These are phyloP conservation scores for Sclerurus mexicanus DNA, from an alignment of 2,113 vertebrate genomes.

Conservation along the genomic window DNA sequence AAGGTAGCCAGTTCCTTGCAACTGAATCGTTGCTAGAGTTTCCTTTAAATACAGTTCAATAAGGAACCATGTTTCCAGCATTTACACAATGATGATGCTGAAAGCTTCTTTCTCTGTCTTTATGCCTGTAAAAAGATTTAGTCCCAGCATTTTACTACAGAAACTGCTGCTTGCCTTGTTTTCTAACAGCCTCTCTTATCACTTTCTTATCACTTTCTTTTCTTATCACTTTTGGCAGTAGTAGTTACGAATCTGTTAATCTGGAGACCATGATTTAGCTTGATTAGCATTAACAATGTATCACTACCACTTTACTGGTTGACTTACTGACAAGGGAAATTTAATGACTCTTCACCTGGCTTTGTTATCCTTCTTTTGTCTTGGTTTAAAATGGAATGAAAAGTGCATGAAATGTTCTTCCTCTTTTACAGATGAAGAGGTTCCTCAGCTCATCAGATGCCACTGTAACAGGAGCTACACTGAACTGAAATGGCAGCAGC, in stretches of 20 bases:
- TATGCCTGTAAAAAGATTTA: not conserved
- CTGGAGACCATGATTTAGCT: not conserved
- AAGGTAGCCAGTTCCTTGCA: not conserved
- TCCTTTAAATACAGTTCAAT: not conserved
- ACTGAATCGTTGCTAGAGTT: not conserved
- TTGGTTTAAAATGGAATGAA: not conserved
- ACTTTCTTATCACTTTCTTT: not conserved
- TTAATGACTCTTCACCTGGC: conserved; percentile 21
- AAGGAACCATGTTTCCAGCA: not conserved
- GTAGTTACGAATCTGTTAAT: not conserved
- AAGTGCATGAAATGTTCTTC: not conserved
- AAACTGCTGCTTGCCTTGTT: not conserved
- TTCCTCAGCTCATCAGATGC: not conserved
- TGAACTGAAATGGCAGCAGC: not conserved
- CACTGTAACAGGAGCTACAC: not conserved
- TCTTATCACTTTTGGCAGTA: not conserved
- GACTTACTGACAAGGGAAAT: conserved; percentile 1
- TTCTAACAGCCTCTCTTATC: not conserved
- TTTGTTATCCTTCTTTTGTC: conserved; percentile 15
- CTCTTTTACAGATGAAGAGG: not conserved
- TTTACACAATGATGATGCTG: not conserved
- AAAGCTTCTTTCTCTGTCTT: not conserved
- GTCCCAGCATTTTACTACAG: not conserved
- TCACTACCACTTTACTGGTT: not conserved
- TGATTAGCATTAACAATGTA: conserved; percentile 25